phyloP scores from a whole-genome alignment of 2,888 invertebrate species.

The Leptogaster cylindrica region DNA sequence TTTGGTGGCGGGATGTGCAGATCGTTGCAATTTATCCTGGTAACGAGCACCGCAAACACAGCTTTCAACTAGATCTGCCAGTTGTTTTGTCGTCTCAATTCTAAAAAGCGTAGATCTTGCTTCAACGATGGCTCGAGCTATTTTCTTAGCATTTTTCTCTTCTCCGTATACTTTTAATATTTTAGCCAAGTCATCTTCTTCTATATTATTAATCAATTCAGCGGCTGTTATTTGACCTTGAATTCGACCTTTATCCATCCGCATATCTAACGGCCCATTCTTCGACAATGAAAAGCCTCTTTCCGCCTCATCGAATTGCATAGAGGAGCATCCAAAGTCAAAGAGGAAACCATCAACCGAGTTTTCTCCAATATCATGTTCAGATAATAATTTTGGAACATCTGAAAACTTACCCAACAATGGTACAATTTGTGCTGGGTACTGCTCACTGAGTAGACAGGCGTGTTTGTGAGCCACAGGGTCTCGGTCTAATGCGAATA shows the following conservation, averaged over 20 bases:
- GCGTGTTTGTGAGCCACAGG: conserved; percentile 78
- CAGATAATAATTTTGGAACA: conserved; percentile 71
- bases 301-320: conserved; percentile 84
- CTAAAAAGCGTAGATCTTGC: conserved; percentile 76
- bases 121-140: conserved; percentile 87
- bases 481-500: conserved; percentile 89
- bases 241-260: conserved; percentile 84
- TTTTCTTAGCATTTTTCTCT: conserved; percentile 84
- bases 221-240: conserved; percentile 81
- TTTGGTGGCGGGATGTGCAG: conserved; percentile 85
- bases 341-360: conserved; percentile 87
- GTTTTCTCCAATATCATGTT: conserved; percentile 66
- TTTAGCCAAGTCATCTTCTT: conserved; percentile 77
- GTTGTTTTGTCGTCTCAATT: conserved; percentile 81
- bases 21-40: conserved; percentile 76
- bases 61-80: conserved; percentile 76
- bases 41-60: conserved; percentile 66
- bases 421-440: conserved; percentile 77
- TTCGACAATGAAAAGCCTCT: conserved; percentile 87
- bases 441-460: conserved; percentile 68
- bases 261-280: conserved; percentile 92
- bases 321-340: conserved; percentile 94
- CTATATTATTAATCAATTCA: conserved; percentile 81
- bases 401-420: conserved; percentile 89
- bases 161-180: conserved; percentile 93